Base-by-base conservation (phyloP, 2,797 vertebrate species). In the Emydoidea blandingii region DNA sequence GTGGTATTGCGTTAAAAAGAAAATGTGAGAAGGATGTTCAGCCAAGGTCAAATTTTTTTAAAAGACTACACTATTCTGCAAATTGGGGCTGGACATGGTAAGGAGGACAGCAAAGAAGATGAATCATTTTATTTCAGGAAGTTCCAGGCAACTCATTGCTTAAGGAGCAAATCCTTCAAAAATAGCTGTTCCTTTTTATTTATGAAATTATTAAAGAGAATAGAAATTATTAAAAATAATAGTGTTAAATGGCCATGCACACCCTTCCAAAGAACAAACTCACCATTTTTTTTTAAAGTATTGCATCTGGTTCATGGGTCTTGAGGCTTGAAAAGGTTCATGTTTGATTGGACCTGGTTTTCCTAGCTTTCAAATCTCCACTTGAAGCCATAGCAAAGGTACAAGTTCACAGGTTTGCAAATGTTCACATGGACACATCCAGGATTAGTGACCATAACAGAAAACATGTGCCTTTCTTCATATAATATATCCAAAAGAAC, bases 31-130 rank as follows among this genome's bases (percentile, higher is more conserved):
- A 18, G 5, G 16, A 57, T 80, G 15, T 10, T 68, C 88, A 59
- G 41, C 2, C 0, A 3, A 44, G 27, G 5, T 4, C 10, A 16
- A 53, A 10, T 81, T 37, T 89, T 31, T 49, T 29, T 34, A 74
- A 59, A 0, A 0, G 27, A 68, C 59, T 53, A n/a, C 52, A 10
- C 18, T 27, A 68, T 88, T 83, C 29, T 65, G 59, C 44, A 44
- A 81, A 5, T 1, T 0, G 5, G 47, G 14, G 15, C 7, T 53
- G 37, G 78, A 25, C 44, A 52, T 52, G 79, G n/a, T 0, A 0
- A 93, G 59, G 3, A 23, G 27, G 16, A 74, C 49, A 94, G 10
- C 12, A 68, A 56, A 88, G 74, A 72, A 21, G 85, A 41, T 47
- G 44, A 16, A 47, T 14, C 14, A 90, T 83, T 81, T 52, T 47